A percentile compares a stretch with the other conserved stretches of the same genome.
Evolutionary conservation across 64 coral and sea anemone genomes (phyloP).

Genomic region (Hydrozoanthus tunicans): DNA sequence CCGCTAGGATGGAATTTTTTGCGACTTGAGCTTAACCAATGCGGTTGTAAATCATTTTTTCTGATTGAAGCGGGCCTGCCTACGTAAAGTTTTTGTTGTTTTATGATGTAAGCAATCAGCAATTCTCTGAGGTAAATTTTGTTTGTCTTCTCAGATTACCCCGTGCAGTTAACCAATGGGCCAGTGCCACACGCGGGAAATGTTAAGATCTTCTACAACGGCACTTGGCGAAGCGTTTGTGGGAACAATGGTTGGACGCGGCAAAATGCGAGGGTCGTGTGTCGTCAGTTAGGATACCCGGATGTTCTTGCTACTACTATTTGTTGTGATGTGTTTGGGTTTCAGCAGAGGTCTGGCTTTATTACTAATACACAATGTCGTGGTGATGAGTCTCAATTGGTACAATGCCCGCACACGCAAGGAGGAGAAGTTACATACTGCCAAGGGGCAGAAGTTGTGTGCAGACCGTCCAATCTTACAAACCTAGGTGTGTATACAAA

Average conservation of each 20-base stretch:
- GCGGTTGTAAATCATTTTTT: too few relatives aligned
- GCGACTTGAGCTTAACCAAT: too few relatives aligned
- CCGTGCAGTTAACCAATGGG: background rate
- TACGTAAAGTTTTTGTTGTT: background rate
- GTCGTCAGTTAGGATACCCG: slow-evolving; percentile 37
- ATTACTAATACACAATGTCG: background rate
- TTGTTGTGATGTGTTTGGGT: slow-evolving; percentile 18
- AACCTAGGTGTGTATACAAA: background rate
- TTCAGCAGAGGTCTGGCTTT: background rate
- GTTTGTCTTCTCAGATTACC: background rate
- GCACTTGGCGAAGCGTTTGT: slow-evolving; percentile 38
- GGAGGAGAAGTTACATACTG: slow-evolving; percentile 18
- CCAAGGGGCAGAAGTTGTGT: slow-evolving; percentile 34
- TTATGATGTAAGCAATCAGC: background rate
- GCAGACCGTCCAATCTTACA: background rate
- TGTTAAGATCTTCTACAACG: background rate
- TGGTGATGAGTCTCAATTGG: slow-evolving; percentile 11
- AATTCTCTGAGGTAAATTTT: background rate
- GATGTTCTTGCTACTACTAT: background rate
- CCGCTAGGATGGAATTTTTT: too few relatives aligned
- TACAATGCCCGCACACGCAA: slow-evolving; percentile 32
- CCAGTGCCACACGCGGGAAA: background rate
- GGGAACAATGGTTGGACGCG: background rate
- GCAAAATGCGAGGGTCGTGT: slow-evolving; percentile 50
- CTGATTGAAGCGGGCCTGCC: too few relatives aligned